Evolutionary conservation across 2,113 vertebrate genomes (phyloP).

Genomic region (Cepphus grylle): DNA sequence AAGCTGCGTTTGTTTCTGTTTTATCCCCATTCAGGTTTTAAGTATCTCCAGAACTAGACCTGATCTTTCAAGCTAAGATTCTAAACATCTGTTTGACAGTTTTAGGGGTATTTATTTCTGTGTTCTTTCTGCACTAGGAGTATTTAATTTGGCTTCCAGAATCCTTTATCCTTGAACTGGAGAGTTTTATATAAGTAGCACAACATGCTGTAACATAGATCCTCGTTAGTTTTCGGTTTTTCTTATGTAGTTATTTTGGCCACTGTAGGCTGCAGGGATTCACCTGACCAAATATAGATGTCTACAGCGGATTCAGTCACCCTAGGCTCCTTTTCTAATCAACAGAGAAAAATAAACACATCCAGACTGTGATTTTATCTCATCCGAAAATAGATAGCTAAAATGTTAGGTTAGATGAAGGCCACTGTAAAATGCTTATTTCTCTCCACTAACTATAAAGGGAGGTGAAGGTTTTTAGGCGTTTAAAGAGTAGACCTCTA

Average conservation of each 20-base stretch:
- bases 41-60: background rate
- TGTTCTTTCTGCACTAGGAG: background rate
- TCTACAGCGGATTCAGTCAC: constrained; percentile 10
- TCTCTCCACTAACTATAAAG: background rate
- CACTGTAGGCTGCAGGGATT: background rate
- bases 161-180: background rate
- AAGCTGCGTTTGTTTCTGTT: background rate
- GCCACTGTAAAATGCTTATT: background rate
- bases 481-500: background rate
- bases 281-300: constrained; percentile 62
- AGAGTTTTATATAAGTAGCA: background rate
- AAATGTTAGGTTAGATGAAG: constrained; percentile 2
- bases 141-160: background rate
- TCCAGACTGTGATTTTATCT: constrained; percentile 18
- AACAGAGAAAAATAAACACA: constrained; percentile 34
- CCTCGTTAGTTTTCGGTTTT: background rate
- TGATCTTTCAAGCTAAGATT: background rate
- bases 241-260: constrained; percentile 10
- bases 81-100: background rate
- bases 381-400: constrained; percentile 6
- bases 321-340: constrained; percentile 18
- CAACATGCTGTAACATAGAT: background rate
- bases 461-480: background rate
- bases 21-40: background rate
- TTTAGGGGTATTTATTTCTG: background rate